Evolutionary conservation across 2,888 invertebrate genomes (phyloP), one percentile per base, ranked within the genome.

Genomic region (Hypomecis punctinalis): DNA sequence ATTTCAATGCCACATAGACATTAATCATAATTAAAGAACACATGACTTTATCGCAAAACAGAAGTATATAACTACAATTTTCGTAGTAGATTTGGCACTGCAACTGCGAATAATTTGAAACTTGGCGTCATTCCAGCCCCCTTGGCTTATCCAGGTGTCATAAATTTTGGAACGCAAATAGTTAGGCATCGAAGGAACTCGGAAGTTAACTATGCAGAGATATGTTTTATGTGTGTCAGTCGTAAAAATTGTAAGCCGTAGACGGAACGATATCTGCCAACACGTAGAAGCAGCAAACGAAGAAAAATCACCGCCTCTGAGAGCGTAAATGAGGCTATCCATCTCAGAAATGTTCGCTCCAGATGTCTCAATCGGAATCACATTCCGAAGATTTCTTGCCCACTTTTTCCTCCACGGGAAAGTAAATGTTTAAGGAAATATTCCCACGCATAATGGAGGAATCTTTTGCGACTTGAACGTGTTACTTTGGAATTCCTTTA

Each of bases 121-220:
- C 51, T 61, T 65, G 61, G 65, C 61, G 47, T 13, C 10, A 43
- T 42, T 57, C 65, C 65, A 66, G 57, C 9, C n/a, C 23, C 53
- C 33, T 53, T 61, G 65, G 57, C 57, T 57, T 48, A n/a, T 65
- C 53, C 57, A 61, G 60, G 56, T 61, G 52, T 49, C 37, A 57
- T 61, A 53, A 43, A 65, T 66, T 54, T 57, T 52, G 43, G 43
- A 57, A 39, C 51, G n/a, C 40, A 57, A 56, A 47, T 56, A 51
- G 39, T 47, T 23, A 56, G 47, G n/a, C 43, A 52, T 3, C 45
- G 23, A 47, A 23, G 37, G 23, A 39, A 7, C 56, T 8, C n/a
- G 35, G 43, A 55, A 10, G 36, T 55, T 35, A 46, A 52, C 10
- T 13, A 49, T 60, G 46, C 51, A 35, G 39, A 40, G n/a, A 11